A percentile compares a stretch with the other conserved stretches of the same genome.
Evolutionary conservation across 2,888 invertebrate genomes (phyloP).

Genomic region (Elmis aenea): DNA sequence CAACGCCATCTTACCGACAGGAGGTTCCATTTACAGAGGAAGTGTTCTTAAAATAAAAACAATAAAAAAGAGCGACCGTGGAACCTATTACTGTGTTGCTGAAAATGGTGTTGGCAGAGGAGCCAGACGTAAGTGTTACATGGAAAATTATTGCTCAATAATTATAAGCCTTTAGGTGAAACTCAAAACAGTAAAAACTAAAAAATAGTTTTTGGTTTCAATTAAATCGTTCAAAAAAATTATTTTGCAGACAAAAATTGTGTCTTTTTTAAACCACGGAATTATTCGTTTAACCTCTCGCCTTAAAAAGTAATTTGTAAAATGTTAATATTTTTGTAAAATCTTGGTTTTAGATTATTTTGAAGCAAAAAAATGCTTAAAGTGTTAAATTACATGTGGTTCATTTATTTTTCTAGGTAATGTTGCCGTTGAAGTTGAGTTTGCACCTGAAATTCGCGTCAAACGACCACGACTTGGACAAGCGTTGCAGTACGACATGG

Average conservation of each 20-base stretch:
- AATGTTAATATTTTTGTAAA: no score
- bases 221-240: no score
- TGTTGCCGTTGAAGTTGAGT: slow-evolving; percentile 86
- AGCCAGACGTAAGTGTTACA: slow-evolving; percentile 55
- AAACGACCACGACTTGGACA: slow-evolving; percentile 79
- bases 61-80: slow-evolving; percentile 83
- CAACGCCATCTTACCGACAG: slow-evolving; percentile 87
- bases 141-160: not conserved
- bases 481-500: slow-evolving; percentile 91
- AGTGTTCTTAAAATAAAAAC: slow-evolving; percentile 71
- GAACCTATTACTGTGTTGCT: slow-evolving; percentile 90
- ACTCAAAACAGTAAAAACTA: no score
- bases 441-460: slow-evolving; percentile 80
- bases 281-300: no score
- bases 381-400: not conserved
- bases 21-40: slow-evolving; percentile 80
- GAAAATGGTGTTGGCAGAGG: slow-evolving; percentile 86
- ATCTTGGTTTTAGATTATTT: no score
- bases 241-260: no score
- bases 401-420: slow-evolving; percentile 47
- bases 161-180: no score
- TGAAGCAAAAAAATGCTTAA: not conserved
- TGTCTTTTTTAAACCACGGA: no score
- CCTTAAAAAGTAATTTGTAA: no score
- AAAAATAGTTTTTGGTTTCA: no score